Conservation (phyloP, 30 jellyfish, hydroid and myxozoan genomes). For the Phacellophora camtschatica region DNA sequence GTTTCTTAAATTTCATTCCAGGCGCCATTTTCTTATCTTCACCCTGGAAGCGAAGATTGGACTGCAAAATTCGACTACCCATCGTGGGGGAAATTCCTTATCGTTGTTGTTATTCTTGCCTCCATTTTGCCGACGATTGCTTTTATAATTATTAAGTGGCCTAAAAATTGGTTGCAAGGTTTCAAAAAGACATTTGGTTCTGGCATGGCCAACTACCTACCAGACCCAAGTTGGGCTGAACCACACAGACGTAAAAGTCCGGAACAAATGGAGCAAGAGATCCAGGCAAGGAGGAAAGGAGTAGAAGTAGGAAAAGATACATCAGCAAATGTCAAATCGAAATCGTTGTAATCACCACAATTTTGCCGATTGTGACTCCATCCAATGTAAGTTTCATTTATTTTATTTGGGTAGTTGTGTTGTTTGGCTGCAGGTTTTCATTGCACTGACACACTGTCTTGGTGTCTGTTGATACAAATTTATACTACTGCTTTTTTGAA, state of each 20-base stretch:
- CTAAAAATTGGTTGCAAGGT: slow-evolving; percentile 70
- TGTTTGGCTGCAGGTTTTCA: too few species aligned
- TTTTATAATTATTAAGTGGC: slow-evolving; percentile 76
- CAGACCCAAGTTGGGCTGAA: slow-evolving; percentile 86
- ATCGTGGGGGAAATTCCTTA: slow-evolving; percentile 81
- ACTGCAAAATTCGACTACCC: slow-evolving; percentile 68
- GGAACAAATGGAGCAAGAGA: slow-evolving; percentile 65
- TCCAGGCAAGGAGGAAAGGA: slow-evolving; percentile 22
- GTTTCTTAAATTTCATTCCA: neutral
- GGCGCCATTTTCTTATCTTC: slow-evolving; percentile 81
- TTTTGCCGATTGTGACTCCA: neutral
- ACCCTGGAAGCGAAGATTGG: slow-evolving; percentile 80
- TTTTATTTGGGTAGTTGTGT: too few species aligned
- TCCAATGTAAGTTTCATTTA: too few species aligned
- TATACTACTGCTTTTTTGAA: too few species aligned
- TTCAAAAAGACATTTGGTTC: slow-evolving; percentile 63
- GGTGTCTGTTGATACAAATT: too few species aligned
- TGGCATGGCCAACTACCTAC: slow-evolving; percentile 67
- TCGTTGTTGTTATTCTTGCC: slow-evolving; percentile 48
- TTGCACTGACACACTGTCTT: too few species aligned
- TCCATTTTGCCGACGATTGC: slow-evolving; percentile 72
- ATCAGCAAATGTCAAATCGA: slow-evolving; percentile 25
- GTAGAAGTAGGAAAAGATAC: slow-evolving; percentile 12
- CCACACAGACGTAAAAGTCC: slow-evolving; percentile 75
- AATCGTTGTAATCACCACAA: neutral